Evolutionary conservation across 53 echinoderm and acorn worm species (phyloP).

Genomic region (Stichopus horrens): DNA sequence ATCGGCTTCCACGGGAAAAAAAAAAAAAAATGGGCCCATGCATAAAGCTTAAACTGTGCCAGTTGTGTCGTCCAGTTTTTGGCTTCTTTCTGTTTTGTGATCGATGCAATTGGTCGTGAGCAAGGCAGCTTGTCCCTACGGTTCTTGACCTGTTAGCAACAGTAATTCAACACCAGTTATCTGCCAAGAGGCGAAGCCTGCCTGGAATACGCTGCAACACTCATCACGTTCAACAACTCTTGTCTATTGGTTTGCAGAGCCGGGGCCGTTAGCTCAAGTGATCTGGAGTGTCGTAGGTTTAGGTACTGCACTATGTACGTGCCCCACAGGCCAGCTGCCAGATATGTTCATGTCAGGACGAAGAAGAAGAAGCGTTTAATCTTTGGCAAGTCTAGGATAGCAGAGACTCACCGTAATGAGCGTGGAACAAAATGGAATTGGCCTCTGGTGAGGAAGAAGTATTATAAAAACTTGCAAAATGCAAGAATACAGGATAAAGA

Average conservation of each 20-base stretch:
- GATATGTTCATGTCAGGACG: conserved; percentile 23
- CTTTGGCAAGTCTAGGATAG: conserved; percentile 16
- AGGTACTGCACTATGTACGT: conserved; percentile 25
- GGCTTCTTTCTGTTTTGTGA: conserved; percentile 15
- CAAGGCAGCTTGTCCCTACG: conserved; percentile 36
- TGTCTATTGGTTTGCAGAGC: conserved; percentile 37
- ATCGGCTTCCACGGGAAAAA: conserved; percentile 29
- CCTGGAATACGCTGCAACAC: conserved; percentile 40
- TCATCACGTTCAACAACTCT: conserved; percentile 35
- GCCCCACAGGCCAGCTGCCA: conserved; percentile 35
- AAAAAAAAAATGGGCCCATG: conserved; percentile 37
- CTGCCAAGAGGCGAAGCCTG: conserved; percentile 40
- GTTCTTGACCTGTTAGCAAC: conserved; percentile 47
- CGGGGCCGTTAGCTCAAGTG: conserved; percentile 44
- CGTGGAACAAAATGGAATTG: conserved; percentile 33
- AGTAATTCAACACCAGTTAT: conserved; percentile 44
- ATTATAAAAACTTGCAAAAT: conserved; percentile 7
- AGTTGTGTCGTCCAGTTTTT: conserved; percentile 21
- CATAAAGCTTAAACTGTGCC: conserved; percentile 24
- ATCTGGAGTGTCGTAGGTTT: conserved; percentile 33
- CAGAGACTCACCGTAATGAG: conserved; percentile 22
- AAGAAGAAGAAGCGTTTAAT: conserved; percentile 25
- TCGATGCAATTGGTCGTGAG: conserved; percentile 28
- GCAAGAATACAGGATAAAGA: not conserved
- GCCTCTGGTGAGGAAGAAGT: conserved; percentile 30